Conservation (phyloP, 2,888 invertebrate species). For the Campoplex capitator region DNA sequence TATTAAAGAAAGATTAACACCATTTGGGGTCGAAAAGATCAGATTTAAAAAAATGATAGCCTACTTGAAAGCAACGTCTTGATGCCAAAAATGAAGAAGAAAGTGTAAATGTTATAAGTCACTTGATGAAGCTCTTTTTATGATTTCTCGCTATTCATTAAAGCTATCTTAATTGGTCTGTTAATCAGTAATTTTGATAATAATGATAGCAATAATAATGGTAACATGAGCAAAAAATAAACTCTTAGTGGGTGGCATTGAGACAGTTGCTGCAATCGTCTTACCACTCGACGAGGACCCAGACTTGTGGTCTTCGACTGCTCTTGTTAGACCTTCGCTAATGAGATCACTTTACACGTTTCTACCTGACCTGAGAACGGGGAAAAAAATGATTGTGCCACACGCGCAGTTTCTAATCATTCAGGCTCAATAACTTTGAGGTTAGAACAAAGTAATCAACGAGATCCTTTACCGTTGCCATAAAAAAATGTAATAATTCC, state of each 20-base stretch:
- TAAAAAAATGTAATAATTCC: background rate
- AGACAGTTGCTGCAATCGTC: constrained; percentile 41
- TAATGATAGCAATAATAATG: background rate
- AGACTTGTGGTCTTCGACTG: constrained; percentile 35
- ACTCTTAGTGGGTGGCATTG: constrained; percentile 24
- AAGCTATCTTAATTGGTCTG: background rate
- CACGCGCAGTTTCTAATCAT: background rate
- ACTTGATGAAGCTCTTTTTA: too few species aligned
- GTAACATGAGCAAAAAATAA: background rate
- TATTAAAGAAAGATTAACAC: too few species aligned
- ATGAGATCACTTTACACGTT: constrained; percentile 52
- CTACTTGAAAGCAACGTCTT: too few species aligned
- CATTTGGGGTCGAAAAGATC: too few species aligned
- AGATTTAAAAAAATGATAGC: too few species aligned
- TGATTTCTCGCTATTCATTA: background rate
- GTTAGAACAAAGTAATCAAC: background rate
- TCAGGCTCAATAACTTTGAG: background rate
- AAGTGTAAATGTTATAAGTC: too few species aligned
- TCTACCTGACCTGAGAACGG: background rate
- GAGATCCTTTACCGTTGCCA: background rate
- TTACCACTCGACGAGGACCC: constrained; percentile 39
- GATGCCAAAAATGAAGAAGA: too few species aligned
- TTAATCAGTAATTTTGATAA: background rate
- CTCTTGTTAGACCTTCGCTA: constrained; percentile 51
- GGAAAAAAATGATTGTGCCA: background rate